phyloP scores from a whole-genome alignment of 2,888 invertebrate species.

The Caenorhabditis angaria region DNA sequence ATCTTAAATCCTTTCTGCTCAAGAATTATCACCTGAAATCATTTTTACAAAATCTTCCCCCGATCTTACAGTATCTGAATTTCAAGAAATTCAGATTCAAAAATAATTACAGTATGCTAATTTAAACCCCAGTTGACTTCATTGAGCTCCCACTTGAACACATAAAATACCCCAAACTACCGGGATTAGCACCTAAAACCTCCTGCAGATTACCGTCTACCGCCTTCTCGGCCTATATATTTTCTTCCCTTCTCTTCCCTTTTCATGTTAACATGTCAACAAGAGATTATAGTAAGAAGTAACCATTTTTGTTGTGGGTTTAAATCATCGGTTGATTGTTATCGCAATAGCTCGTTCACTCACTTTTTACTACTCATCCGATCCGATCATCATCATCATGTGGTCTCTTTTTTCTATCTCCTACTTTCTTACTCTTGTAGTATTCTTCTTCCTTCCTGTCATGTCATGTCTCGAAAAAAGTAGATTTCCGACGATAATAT shows the following conservation, averaged over 20 bases:
- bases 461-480: neutral
- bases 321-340: constrained; percentile 3
- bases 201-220: neutral
- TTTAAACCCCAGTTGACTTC: no score
- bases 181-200: neutral
- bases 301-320: neutral
- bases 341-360: neutral
- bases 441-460: constrained; percentile 13
- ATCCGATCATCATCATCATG: constrained; percentile 9
- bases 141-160: no score
- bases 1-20: no score
- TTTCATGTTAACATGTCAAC: neutral
- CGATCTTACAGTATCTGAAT: no score
- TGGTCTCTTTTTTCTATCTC: constrained; percentile 11
- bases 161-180: no score
- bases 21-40: no score
- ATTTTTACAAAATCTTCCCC: no score
- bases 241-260: no score
- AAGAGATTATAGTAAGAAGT: neutral
- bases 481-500: constrained; percentile 10
- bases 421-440: constrained; percentile 28
- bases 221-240: neutral
- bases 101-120: no score
- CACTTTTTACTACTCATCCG: neutral
- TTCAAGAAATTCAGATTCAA: no score